phyloP scores from a whole-genome alignment of 2,113 vertebrate genomes.

The Ptilorrhoa leucosticta region DNA sequence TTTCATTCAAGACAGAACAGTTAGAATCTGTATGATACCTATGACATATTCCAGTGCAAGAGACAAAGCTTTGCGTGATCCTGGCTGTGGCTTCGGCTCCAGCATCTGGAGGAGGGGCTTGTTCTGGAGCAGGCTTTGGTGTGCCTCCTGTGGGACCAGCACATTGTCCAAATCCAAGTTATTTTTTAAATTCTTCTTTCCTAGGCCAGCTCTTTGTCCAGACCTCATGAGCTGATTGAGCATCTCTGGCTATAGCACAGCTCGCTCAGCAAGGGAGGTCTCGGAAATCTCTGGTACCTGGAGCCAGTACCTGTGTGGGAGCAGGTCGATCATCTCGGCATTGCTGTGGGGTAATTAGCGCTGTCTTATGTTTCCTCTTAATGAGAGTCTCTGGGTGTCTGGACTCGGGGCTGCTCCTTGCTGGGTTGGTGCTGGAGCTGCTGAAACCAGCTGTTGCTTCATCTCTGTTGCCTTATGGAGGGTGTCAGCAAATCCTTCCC shows the following conservation, averaged over 20 bases:
- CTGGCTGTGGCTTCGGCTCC: background rate
- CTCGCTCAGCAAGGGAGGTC: background rate
- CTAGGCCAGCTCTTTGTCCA: background rate
- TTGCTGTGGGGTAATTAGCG: background rate
- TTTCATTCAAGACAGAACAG: background rate
- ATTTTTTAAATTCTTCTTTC: background rate
- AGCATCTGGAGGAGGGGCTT: background rate
- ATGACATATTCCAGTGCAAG: background rate
- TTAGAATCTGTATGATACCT: background rate
- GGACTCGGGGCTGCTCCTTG: background rate
- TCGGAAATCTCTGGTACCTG: accelerated
- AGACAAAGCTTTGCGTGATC: background rate
- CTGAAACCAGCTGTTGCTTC: background rate
- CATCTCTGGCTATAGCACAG: background rate
- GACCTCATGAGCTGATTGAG: background rate
- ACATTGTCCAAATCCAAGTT: background rate
- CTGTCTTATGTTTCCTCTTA: background rate
- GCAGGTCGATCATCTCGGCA: background rate
- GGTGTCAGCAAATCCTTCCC: background rate
- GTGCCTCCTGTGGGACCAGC: background rate
- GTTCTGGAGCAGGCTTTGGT: background rate
- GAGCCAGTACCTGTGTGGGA: background rate
- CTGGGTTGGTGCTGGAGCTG: background rate
- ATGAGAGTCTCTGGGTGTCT: background rate
- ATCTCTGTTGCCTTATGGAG: background rate